These are phyloP conservation scores for Pampus argenteus DNA, from an alignment of 2,797 vertebrate genomes.

Conservation along the genomic window DNA sequence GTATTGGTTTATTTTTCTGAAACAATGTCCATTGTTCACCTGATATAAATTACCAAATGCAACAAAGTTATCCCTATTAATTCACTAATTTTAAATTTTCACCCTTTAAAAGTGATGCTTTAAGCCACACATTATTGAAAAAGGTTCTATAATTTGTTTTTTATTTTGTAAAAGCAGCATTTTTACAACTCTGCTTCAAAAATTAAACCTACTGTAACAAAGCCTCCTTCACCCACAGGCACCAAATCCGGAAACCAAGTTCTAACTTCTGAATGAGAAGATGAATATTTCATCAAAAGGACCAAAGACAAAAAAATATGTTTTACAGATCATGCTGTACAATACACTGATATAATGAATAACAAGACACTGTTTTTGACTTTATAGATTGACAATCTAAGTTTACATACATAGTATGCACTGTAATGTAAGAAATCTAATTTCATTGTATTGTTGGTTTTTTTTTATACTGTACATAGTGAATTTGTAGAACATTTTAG, in stretches of 20 bases:
- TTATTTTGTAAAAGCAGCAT: neutral
- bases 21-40: neutral
- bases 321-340: slow-evolving; percentile 28
- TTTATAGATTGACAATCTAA: slow-evolving; percentile 30
- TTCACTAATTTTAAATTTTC: neutral
- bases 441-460: slow-evolving; percentile 24
- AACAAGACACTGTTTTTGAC: slow-evolving; percentile 12
- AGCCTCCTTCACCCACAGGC: slow-evolving; percentile 39
- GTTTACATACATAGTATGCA: slow-evolving; percentile 29
- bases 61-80: neutral
- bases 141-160: neutral
- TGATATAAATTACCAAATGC: neutral
- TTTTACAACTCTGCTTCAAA: neutral
- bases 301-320: slow-evolving; percentile 16
- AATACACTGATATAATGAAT: slow-evolving; percentile 19
- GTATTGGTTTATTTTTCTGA: neutral
- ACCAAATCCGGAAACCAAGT: slow-evolving; percentile 65
- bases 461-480: slow-evolving; percentile 69
- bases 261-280: slow-evolving; percentile 53
- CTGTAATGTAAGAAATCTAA: slow-evolving; percentile 29
- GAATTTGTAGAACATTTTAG: slow-evolving; percentile 47
- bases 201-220: neutral
- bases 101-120: neutral
- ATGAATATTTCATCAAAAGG: neutral
- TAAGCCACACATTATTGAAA: neutral